Conservation (phyloP, 2,113 vertebrate genomes). For the Lepus timidus region DNA sequence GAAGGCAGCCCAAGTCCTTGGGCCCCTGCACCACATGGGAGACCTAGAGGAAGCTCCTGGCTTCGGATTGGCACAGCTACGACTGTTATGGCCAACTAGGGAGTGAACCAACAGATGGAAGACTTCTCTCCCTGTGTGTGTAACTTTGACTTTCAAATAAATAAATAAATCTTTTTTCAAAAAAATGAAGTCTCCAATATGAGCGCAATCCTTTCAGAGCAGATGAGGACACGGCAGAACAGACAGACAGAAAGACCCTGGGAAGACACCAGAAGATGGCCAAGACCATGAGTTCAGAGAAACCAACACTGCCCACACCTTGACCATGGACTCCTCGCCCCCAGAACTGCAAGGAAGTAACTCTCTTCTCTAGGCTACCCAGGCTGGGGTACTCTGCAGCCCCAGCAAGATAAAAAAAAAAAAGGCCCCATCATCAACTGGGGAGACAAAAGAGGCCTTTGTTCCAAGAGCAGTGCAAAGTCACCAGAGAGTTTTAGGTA, state of each 20-base stretch:
- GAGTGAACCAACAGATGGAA: too few relatives aligned
- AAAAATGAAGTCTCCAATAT: neutral
- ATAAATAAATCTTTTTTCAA: too few relatives aligned
- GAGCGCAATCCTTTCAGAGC: neutral
- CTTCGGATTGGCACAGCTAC: too few relatives aligned
- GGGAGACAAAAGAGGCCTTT: neutral
- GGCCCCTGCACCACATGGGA: too few relatives aligned
- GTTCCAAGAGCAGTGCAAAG: conserved; percentile 6
- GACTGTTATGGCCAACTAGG: too few relatives aligned
- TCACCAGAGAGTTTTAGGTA: neutral
- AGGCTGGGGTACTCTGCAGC: neutral
- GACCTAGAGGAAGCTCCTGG: too few relatives aligned
- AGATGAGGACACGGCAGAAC: neutral
- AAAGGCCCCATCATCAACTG: neutral
- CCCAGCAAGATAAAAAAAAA: neutral
- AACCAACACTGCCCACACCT: neutral
- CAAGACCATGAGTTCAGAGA: neutral
- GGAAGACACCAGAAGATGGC: neutral
- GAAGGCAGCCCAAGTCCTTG: too few relatives aligned
- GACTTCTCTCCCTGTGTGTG: too few relatives aligned
- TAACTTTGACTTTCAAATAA: too few relatives aligned
- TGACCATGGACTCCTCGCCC: neutral
- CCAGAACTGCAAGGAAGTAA: neutral
- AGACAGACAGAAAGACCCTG: neutral
- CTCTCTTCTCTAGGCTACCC: neutral